Conservation (phyloP, 2,113 vertebrate species). For the Aspiorhynchus laticeps region DNA sequence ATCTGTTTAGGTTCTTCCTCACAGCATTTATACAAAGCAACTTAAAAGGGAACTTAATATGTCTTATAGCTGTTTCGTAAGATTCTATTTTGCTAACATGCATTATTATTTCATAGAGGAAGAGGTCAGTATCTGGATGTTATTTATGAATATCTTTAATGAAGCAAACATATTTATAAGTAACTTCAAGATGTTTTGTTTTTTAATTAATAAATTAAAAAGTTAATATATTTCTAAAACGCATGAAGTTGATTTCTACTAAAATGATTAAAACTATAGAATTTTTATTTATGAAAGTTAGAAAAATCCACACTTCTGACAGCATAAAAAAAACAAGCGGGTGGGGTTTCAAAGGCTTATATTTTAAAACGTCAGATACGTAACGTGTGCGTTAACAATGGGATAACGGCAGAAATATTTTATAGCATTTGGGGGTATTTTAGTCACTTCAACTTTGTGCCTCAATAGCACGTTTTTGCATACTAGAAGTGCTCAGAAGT, state of each 20-base stretch:
- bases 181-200: constrained; percentile 81
- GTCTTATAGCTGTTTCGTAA: constrained; percentile 78
- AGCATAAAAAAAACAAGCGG: constrained; percentile 52
- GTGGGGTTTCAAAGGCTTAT: constrained; percentile 65
- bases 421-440: constrained; percentile 82
- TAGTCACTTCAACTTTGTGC: constrained; percentile 80
- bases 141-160: constrained; percentile 82
- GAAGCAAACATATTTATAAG: constrained; percentile 82
- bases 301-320: constrained; percentile 62
- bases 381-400: constrained; percentile 69
- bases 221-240: constrained; percentile 86
- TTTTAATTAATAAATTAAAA: constrained; percentile 82
- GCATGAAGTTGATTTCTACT: constrained; percentile 80
- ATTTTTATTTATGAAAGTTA: constrained; percentile 82
- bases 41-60: constrained; percentile 70
- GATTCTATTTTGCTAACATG: constrained; percentile 86
- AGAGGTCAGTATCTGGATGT: constrained; percentile 83
- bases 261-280: constrained; percentile 76
- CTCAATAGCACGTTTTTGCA: constrained; percentile 76
- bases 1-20: constrained; percentile 78
- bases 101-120: constrained; percentile 84
- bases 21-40: constrained; percentile 79
- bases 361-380: constrained; percentile 70
- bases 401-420: constrained; percentile 78
- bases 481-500: constrained; percentile 72